Evolutionary conservation across 2,113 vertebrate species (phyloP), one percentile per base, ranked within the genome.

Genomic region (Colaptes auratus): DNA sequence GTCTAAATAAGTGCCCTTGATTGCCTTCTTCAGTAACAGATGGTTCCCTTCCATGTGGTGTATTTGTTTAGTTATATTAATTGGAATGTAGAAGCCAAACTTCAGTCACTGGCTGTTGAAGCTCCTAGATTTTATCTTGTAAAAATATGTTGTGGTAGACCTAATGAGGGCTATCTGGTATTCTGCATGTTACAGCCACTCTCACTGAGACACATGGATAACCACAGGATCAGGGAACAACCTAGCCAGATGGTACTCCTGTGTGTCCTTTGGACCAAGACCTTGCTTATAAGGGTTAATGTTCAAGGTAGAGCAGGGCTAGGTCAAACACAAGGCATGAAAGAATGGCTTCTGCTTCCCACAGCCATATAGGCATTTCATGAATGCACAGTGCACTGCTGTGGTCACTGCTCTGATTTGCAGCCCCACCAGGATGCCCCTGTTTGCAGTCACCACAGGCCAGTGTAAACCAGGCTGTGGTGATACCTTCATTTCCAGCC

Each of bases 191-290:
- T 84, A 42, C 15, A 36, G 18, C 2, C 19, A 48, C 11, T 86
- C 30, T 80, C n/a, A 28, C n/a, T 0, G 0, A 77, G 27, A 30
- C 17, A 19, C 13, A 12, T 8, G 6, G 9, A 28, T 42, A 60
- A 48, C 28, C 17, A 10, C n/a, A 66, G 10, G 9, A 80, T 48
- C 30, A 78, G 39, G 48, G 15, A 69, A 44, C 7, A 75, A 12
- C 6, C 33, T 53, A 44, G 33, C 50, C 71, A 72, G 70, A 61
- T 84, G 27, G 1, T 5, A 52, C 8, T 36, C 17, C 75, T 56
- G 31, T 13, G 36, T 44, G 33, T 35, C 11, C 1, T 7, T 42
- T 94, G 24, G 55, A 64, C 16, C 48, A 71, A 44, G 31, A 72
- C 5, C 4, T 6, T 2, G 0, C 15, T 36, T 35, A 53, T 63